Base-by-base conservation (phyloP, 2,888 invertebrate species). In the Andrena trimmerana region DNA sequence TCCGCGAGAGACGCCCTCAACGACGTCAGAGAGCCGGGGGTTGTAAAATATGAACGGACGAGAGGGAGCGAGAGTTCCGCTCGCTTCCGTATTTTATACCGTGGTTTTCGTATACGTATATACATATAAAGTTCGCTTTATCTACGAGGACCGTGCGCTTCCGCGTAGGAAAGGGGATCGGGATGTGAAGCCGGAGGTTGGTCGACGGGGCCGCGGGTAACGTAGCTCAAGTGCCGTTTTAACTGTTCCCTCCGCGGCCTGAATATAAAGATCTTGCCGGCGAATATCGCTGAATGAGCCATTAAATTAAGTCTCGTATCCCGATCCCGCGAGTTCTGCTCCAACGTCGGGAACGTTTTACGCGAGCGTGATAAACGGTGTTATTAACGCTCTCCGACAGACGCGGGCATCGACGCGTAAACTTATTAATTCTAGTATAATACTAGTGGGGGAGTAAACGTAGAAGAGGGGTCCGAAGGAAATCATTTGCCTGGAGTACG, bases 81-180 rank as follows among this genome's bases (percentile, higher is more conserved):
- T 73, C 66, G 85, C 76, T 81, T 70, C 66, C 81, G 78, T 76
- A 76, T 73, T 85, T 85, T 81, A 85, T 78, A 78, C 69, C 73
- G 70, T 36, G 76, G 78, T 73, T 78, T 76, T 76, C 81, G 76
- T 66, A 52, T 67, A 70, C 74, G 63, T 71, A 65, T 42, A 42
- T 33, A 71, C 52, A 66, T 57, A 76, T 69, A 71, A 67, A 62
- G 60, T 71, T 67, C 63, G 57, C 52, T 81, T 65, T 72, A 77
- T 72, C 72, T 72, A 33, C 66, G 67, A 57, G 31, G 80, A 31
- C 27, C 60, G 59, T 2, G 60, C 36, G 62, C 33, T 68, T 72
- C 24, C 72, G 72, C 62, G 50, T 48, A 33, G 27, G 48, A 78
- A 42, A 71, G 57, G 42, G 67, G 52, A 54, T 71, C 68, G 81